phyloP scores from a whole-genome alignment of 2,888 invertebrate genomes.

The Alloscopus bannaensis region DNA sequence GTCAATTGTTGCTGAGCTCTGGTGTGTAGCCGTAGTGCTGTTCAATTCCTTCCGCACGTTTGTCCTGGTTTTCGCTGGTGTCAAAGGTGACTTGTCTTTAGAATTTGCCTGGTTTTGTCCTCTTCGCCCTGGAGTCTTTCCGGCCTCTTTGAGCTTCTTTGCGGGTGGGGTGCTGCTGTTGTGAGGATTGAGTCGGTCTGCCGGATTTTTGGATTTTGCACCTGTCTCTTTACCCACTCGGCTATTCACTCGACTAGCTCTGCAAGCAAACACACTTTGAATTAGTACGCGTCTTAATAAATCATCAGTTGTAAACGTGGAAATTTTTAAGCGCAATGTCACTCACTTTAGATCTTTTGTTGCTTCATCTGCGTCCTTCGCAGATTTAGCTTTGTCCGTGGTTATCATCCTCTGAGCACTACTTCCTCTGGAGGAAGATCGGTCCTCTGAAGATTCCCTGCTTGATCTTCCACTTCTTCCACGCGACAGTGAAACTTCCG shows the following conservation, averaged over 20 bases:
- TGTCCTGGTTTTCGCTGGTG: slow-evolving; percentile 69
- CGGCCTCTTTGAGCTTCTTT: slow-evolving; percentile 46
- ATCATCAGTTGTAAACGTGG: too few species aligned
- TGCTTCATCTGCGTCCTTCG: slow-evolving; percentile 66
- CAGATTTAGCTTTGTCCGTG: slow-evolving; percentile 46
- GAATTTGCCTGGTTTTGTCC: slow-evolving; percentile 59
- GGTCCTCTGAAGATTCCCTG: slow-evolving; percentile 72
- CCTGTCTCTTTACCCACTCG: slow-evolving; percentile 43
- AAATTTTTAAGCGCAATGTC: too few species aligned
- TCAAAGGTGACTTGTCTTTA: slow-evolving; percentile 67
- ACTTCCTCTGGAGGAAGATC: slow-evolving; percentile 72
- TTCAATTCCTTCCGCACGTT: slow-evolving; percentile 64
- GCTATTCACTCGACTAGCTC: slow-evolving; percentile 64
- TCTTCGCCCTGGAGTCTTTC: slow-evolving; percentile 43
- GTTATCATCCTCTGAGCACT: slow-evolving; percentile 67
- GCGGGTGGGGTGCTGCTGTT: slow-evolving; percentile 22
- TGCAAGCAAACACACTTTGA: slow-evolving; percentile 14
- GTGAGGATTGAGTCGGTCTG: slow-evolving; percentile 55
- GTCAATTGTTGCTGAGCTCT: slow-evolving; percentile 18
- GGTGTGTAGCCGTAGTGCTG: slow-evolving; percentile 16
- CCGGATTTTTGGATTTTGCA: slow-evolving; percentile 42
- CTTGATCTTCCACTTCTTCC: slow-evolving; percentile 69
- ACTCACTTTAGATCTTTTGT: slow-evolving; percentile 55
- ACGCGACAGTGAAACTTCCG: slow-evolving; percentile 63
- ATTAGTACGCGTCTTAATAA: slow-evolving; percentile 1